Base-by-base conservation (phyloP, 2,113 vertebrate genomes). In the Telmatochromis bifrenatus region DNA sequence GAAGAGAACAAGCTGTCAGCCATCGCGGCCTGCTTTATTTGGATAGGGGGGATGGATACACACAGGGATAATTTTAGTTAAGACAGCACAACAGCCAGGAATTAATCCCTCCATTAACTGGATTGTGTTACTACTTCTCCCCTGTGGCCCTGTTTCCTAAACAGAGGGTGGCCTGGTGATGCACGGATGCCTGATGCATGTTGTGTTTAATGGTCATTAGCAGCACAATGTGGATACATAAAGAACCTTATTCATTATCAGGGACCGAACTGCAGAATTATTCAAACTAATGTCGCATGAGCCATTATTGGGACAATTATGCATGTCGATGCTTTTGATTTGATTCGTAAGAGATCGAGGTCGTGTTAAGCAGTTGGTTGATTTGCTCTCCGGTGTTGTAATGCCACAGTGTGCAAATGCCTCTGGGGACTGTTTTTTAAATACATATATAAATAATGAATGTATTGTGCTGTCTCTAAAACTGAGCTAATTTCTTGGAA, bases 21-120 rank as follows among this genome's bases (percentile, higher is more conserved):
- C 87, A 87, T 79, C 82, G 28, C 55, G 73, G 54, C 82, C 83
- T 56, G 68, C 88, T 94, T 90, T 83, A 93, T 92, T 93, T 91
- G 65, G 70, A 83, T 42, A 33, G 79, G 54, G 55, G 70, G 79
- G 39, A 84, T 85, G 87, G 62, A 89, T 84, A 85, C 88, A 89
- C 89, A 89, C 84, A 56, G 88, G 90, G 91, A 93, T 94, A 93
- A 92, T 88, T 89, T 42, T 81, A 77, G 84, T 88, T 85, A 90
- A 85, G 83, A 92, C 56, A 86, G 91, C 56, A 15, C 53, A 83
- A 68, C 86, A 88, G 91, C 37, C 60, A 91, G 81, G 88, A 94
- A 94, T 92, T 90, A 93, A 95, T 94, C 93, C 88, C 88, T 84
- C 85, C 88, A 93, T 95, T 94, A 94, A 94, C 88, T 91, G 86